Evolutionary conservation across 2,888 invertebrate genomes (phyloP).

Genomic region (Leptogaster cylindrica): DNA sequence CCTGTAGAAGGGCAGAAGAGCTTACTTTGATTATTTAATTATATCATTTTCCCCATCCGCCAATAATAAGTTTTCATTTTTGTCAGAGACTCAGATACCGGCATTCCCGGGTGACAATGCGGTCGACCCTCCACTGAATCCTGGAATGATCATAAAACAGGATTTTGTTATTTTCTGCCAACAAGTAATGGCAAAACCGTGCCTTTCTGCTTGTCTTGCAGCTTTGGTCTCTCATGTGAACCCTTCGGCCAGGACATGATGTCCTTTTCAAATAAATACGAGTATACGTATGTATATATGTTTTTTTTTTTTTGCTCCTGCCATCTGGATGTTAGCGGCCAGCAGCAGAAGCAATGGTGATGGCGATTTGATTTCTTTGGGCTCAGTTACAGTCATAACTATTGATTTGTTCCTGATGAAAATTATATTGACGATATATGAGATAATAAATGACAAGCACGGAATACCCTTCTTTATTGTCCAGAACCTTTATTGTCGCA

Average conservation of each 20-base stretch:
- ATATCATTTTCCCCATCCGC: constrained; percentile 34
- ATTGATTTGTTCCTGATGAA: constrained; percentile 50
- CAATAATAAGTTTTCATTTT: constrained; percentile 47
- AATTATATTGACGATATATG: constrained; percentile 48
- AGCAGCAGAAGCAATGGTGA: constrained; percentile 10
- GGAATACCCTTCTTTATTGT: constrained; percentile 40
- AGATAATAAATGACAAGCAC: constrained; percentile 45
- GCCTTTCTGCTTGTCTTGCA: neutral
- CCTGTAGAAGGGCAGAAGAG: no score
- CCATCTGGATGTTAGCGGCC: constrained; percentile 14
- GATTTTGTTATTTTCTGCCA: constrained; percentile 44
- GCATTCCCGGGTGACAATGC: constrained; percentile 17
- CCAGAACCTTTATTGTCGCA: constrained; percentile 35
- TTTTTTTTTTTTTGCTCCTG: neutral
- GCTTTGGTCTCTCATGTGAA: neutral
- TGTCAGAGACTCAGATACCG: neutral
- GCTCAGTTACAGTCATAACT: constrained; percentile 45
- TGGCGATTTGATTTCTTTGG: constrained; percentile 36
- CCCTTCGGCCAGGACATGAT: no score
- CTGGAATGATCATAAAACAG: constrained; percentile 45
- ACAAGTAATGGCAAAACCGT: constrained; percentile 43
- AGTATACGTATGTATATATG: no score
- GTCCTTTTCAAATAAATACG: no score
- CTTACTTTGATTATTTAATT: constrained; percentile 41
- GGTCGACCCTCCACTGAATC: constrained; percentile 20